A percentile compares a stretch with the other conserved stretches of the same genome.
Evolutionary conservation across 2,888 invertebrate species (phyloP).

Genomic region (Drosophila trichaetosa): DNA sequence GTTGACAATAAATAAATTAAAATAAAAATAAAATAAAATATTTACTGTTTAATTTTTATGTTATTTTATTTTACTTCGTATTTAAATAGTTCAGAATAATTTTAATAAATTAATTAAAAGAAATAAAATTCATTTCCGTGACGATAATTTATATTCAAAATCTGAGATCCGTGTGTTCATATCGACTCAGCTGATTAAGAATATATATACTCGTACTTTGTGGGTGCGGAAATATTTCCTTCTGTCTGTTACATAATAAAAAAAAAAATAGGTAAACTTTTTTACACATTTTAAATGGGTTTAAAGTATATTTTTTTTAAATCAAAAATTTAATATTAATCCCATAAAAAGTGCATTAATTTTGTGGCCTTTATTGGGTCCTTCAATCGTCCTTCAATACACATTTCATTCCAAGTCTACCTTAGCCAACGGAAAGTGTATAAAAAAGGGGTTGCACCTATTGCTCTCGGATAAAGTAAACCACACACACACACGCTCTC

Average conservation of each 20-base stretch:
- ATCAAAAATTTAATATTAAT: not conserved
- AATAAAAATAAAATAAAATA: too few relatives aligned
- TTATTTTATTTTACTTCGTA: too few relatives aligned
- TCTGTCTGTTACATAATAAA: not conserved
- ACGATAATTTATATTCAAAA: not conserved
- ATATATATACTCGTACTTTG: not conserved
- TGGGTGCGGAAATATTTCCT: not conserved
- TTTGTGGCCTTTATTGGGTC: accelerated
- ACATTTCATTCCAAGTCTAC: not conserved
- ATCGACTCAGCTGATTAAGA: not conserved
- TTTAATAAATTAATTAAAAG: too few relatives aligned
- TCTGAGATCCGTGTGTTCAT: not conserved
- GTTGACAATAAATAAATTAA: too few relatives aligned
- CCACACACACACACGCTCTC: not conserved
- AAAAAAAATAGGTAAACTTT: not conserved
- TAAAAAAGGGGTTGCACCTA: not conserved
- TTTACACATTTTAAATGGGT: not conserved
- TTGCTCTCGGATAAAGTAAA: not conserved
- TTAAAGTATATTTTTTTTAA: not conserved
- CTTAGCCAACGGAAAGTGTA: not conserved
- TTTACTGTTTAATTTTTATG: too few relatives aligned
- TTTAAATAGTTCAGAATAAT: too few relatives aligned
- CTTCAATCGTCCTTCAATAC: not conserved
- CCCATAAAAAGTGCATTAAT: not conserved
- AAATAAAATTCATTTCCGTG: too few relatives aligned